Conservation (phyloP, 2,888 invertebrate species). For the Pemphredon lugubris region DNA sequence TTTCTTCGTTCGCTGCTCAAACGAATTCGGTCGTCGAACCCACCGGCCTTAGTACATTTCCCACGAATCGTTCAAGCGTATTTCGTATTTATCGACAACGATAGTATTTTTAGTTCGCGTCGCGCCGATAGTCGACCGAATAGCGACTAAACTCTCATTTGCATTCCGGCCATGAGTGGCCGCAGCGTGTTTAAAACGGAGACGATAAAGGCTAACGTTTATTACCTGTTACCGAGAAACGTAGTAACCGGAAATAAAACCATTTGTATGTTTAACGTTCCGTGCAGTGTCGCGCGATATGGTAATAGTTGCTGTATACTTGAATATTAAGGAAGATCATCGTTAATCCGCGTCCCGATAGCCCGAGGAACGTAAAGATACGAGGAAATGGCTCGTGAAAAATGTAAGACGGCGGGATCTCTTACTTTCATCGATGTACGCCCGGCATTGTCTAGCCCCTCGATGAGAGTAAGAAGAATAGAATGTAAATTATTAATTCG, state of each 20-base stretch:
- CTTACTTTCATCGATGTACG: constrained; percentile 22
- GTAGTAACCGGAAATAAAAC: constrained; percentile 64
- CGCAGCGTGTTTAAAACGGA: constrained; percentile 52
- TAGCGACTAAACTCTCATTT: constrained; percentile 43
- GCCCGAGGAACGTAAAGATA: constrained; percentile 39
- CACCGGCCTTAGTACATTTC: not conserved
- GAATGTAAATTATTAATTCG: constrained; percentile 1
- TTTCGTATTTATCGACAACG: constrained; percentile 21
- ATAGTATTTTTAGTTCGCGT: constrained; percentile 37
- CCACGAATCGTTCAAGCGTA: constrained; percentile 3
- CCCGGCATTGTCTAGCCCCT: constrained; percentile 2
- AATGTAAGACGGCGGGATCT: constrained; percentile 37
- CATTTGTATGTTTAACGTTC: constrained; percentile 66
- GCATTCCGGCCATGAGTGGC: constrained; percentile 53
- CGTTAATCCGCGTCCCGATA: constrained; percentile 56
- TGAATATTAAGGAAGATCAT: constrained; percentile 51
- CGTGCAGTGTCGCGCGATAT: constrained; percentile 56
- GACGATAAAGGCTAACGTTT: constrained; percentile 65
- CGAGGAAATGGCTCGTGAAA: constrained; percentile 62
- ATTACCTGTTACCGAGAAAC: constrained; percentile 64
- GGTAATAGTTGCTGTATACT: constrained; percentile 49
- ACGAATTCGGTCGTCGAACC: not conserved
- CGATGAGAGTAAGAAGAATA: constrained; percentile 2
- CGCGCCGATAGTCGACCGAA: constrained; percentile 32
- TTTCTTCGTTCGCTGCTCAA: too few species aligned